phyloP scores from a whole-genome alignment of 2,888 invertebrate species.

The Ennomos erosarius region DNA sequence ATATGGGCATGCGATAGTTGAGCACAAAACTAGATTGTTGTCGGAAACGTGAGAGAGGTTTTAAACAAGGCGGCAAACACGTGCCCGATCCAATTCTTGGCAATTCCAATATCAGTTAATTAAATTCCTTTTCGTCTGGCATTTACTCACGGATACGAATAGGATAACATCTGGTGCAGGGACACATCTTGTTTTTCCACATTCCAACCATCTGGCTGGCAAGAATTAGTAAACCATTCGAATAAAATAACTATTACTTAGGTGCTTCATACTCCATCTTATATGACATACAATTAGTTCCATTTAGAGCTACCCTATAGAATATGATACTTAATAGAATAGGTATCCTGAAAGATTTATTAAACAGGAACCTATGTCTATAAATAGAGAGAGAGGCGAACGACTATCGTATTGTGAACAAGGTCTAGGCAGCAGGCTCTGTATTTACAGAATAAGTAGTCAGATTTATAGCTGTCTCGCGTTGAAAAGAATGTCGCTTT shows the following conservation, averaged over 20 bases:
- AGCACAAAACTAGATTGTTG: slow-evolving; percentile 16
- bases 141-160: neutral
- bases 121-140: neutral
- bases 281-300: slow-evolving; percentile 8
- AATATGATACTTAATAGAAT: slow-evolving; percentile 22
- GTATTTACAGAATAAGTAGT: slow-evolving; percentile 2
- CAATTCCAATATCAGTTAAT: slow-evolving; percentile 21
- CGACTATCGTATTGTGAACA: slow-evolving; percentile 52
- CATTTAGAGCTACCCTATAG: slow-evolving; percentile 8
- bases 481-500: slow-evolving; percentile 7
- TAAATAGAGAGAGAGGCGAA: slow-evolving; percentile 67
- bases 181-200: slow-evolving; percentile 8
- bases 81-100: slow-evolving; percentile 27
- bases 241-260: too few species aligned
- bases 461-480: slow-evolving; percentile 4
- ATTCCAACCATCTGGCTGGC: slow-evolving; percentile 5
- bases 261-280: neutral
- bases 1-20: slow-evolving; percentile 7
- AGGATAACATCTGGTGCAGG: slow-evolving; percentile 1
- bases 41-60: slow-evolving; percentile 15
- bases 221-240: neutral
- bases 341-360: slow-evolving; percentile 38
- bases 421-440: slow-evolving; percentile 48
- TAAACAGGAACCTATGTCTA: slow-evolving; percentile 45
- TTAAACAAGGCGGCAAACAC: slow-evolving; percentile 18